phyloP scores from a whole-genome alignment of 35 echinoderm and acorn worm genomes.

The Acanthaster planci region DNA sequence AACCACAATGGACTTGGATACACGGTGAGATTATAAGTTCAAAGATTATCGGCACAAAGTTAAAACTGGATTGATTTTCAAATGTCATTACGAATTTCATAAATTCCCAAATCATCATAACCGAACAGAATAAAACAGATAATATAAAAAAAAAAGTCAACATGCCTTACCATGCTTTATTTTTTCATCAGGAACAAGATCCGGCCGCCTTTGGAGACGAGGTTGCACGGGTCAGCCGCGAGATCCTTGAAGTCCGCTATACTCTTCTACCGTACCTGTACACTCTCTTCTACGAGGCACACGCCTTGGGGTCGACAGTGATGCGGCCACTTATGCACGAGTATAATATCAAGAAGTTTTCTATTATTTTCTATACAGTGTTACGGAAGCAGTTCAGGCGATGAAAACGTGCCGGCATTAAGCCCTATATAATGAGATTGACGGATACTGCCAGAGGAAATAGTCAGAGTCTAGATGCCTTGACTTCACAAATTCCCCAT shows the following conservation, averaged over 20 bases:
- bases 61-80: not conserved
- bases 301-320: conserved; percentile 61
- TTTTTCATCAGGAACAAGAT: conserved; percentile 78
- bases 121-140: not conserved
- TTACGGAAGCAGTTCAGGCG: not conserved
- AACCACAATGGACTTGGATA: conserved; percentile 75
- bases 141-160: not conserved
- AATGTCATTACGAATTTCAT: conserved; percentile 19
- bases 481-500: too few relatives aligned
- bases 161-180: not conserved
- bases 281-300: conserved; percentile 84
- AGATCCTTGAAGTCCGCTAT: conserved; percentile 68
- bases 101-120: not conserved
- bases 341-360: conserved; percentile 45
- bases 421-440: too few relatives aligned
- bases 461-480: too few relatives aligned
- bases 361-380: not conserved
- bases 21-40: not conserved
- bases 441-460: too few relatives aligned
- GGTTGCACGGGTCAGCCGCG: conserved; percentile 49
- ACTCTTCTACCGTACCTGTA: conserved; percentile 81
- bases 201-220: conserved; percentile 63
- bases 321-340: conserved; percentile 77
- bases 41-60: too few relatives aligned
- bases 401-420: too few relatives aligned